phyloP scores from a whole-genome alignment of 1,140 invertebrate species.

The Solen grandis region DNA sequence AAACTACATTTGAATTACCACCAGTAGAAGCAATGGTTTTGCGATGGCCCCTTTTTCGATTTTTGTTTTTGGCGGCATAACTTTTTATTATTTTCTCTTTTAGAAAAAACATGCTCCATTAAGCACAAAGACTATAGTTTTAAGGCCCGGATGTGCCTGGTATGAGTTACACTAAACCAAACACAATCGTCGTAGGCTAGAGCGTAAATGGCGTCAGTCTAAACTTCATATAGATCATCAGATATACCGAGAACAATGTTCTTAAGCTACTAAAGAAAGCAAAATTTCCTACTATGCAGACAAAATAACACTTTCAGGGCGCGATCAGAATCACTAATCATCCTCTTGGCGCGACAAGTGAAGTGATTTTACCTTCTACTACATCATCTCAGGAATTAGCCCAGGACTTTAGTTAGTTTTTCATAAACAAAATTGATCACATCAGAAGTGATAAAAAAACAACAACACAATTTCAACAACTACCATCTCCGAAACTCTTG shows the following conservation, averaged over 20 bases:
- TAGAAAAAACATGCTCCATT: background rate
- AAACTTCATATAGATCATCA: background rate
- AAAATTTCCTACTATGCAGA: background rate
- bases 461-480: background rate
- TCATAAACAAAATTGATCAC: background rate
- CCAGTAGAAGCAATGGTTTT: too few relatives aligned
- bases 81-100: background rate
- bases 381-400: background rate
- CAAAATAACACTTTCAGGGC: background rate
- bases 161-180: background rate
- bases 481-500: background rate
- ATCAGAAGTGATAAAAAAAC: background rate
- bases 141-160: background rate
- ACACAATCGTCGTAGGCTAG: background rate
- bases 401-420: background rate
- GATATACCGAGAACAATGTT: background rate
- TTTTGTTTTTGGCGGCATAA: too few relatives aligned
- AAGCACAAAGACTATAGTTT: background rate
- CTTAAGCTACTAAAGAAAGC: background rate
- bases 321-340: background rate
- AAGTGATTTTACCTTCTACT: background rate
- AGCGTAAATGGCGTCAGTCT: background rate
- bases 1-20: too few relatives aligned
- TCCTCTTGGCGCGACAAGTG: background rate
- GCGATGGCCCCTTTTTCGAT: too few relatives aligned